Evolutionary conservation across 2,113 vertebrate genomes (phyloP).

Genomic region (Rhinolophus ferrumequinum): DNA sequence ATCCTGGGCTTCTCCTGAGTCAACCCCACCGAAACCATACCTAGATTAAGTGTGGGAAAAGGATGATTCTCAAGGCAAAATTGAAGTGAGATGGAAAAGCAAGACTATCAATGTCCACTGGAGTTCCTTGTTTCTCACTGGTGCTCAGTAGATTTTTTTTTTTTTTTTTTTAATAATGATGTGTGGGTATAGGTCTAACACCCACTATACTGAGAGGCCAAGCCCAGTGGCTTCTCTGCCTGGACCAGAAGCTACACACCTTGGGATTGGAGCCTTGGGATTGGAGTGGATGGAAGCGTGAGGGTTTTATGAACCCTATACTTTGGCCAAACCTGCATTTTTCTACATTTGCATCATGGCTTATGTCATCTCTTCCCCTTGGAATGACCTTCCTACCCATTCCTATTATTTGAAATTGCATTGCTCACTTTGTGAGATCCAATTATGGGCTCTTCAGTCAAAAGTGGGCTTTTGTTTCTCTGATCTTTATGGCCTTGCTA

Average conservation of each 20-base stretch:
- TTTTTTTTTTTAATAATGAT: neutral
- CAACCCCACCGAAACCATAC: neutral
- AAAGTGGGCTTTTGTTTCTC: neutral
- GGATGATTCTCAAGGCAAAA: neutral
- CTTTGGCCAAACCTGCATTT: neutral
- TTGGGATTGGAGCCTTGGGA: neutral
- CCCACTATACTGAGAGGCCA: neutral
- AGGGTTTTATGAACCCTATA: neutral
- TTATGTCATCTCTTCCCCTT: neutral
- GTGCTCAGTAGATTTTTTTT: neutral
- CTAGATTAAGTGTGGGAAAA: neutral
- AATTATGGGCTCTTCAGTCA: neutral
- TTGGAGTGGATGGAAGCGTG: neutral
- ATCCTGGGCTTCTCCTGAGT: neutral
- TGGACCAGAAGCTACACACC: neutral
- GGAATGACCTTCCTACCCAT: neutral
- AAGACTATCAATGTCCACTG: neutral
- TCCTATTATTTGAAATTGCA: neutral
- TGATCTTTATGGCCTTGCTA: neutral
- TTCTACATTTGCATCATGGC: neutral
- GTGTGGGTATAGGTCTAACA: neutral
- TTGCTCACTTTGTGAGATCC: neutral
- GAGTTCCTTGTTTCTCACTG: neutral
- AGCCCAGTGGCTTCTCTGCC: neutral
- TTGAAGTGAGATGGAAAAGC: neutral